Evolutionary conservation across 2,888 invertebrate species (phyloP).

Genomic region (Melanchra persicariae): DNA sequence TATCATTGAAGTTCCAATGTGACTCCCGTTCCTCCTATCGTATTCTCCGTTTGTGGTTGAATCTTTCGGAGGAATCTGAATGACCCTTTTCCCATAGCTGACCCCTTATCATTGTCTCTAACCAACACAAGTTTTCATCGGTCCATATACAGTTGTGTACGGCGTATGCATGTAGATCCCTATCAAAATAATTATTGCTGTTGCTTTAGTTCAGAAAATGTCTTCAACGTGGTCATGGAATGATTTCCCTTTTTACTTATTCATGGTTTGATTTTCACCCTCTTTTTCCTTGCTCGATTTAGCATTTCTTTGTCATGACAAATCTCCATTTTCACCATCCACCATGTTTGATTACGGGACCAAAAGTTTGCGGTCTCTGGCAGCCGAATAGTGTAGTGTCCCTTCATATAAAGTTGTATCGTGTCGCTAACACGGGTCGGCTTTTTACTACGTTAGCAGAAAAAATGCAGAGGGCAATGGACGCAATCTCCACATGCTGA

Average conservation of each 20-base stretch:
- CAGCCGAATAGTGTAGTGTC: slow-evolving; percentile 12
- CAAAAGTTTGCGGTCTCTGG: slow-evolving; percentile 26
- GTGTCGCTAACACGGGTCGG: slow-evolving; percentile 43
- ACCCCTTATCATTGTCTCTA: slow-evolving; percentile 28
- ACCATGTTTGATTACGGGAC: slow-evolving; percentile 20
- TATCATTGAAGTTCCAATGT: slow-evolving; percentile 23
- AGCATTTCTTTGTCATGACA: neutral
- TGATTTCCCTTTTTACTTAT: no score
- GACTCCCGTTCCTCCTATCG: no score
- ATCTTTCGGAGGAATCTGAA: slow-evolving; percentile 20
- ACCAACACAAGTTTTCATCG: slow-evolving; percentile 9
- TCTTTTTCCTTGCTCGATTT: neutral
- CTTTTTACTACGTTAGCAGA: slow-evolving; percentile 54
- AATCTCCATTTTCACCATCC: slow-evolving; percentile 9
- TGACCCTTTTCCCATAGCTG: slow-evolving; percentile 21
- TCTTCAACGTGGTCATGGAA: neutral
- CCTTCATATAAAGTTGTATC: slow-evolving; percentile 56
- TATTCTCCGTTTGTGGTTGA: slow-evolving; percentile 16
- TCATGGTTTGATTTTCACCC: neutral
- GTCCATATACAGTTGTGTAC: neutral
- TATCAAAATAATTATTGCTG: neutral
- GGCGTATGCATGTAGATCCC: neutral
- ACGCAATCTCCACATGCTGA: slow-evolving; percentile 54
- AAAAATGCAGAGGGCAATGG: slow-evolving; percentile 55
- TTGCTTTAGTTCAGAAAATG: neutral